Base-by-base conservation (phyloP, 2,888 invertebrate genomes). In the Melinaea menophilus region DNA sequence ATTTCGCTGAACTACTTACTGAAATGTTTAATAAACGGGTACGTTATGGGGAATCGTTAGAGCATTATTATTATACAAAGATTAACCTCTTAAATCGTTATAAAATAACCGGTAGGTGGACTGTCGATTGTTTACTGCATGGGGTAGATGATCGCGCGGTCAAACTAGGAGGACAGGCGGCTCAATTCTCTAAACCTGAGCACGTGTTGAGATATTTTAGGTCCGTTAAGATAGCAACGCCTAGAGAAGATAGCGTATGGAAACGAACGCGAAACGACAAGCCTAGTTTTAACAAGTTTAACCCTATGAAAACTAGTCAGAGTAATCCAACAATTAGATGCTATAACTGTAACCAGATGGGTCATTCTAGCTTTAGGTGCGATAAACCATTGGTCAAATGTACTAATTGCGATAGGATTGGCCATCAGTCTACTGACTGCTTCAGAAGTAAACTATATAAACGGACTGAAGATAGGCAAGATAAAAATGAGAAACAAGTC, bases 111-210 rank as follows among this genome's bases (percentile, higher is more conserved):
- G 71, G 69, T 0, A 64, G 58, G 35, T 51, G 58, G 22, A 71
- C 73, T 2, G 71, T 73, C 5, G 72, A 73, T 33, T 71, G 70
- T 58, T 22, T 73, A 0, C 31, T 71, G 5, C 37, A 63, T 35
- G 71, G 71, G 0, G 48, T 72, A 5, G 71, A 71, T 3, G 72
- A 72, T 58, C 58, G 69, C 2, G 64, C 67, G 0, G 45, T 72
- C 2, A 66, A 60, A 54, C 34, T 71, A 35, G 68, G 72, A 4
- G 72, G 71, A 4, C 64, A 72, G 34, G 72, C 72, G 3, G 70
- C 67, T 3, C 60, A 61, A 35, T 72, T 67, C 48, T 7, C 7
- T 0, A 58, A 62, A 41, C 71, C 71, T 0, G 71, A 70, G 58
- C 48, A 69, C 7, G 64, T 71, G 4, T n/a, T 72, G 4, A 63